phyloP scores from a whole-genome alignment of 2,888 invertebrate genomes.

The Desoria tigrina region DNA sequence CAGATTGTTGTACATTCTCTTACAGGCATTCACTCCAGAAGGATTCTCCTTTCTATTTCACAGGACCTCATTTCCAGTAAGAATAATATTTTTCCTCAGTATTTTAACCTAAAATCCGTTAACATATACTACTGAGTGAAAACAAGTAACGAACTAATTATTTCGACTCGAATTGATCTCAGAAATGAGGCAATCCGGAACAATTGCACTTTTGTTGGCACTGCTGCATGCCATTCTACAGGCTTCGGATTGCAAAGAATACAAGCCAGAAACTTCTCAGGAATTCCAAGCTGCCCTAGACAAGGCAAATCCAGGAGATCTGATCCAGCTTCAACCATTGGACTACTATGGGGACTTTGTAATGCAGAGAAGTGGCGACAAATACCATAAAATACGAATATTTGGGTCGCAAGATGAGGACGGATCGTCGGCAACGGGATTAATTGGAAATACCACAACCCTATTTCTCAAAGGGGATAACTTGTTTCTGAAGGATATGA shows the following conservation, averaged over 20 bases:
- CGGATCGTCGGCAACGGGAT: constrained; percentile 22
- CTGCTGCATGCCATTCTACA: not conserved
- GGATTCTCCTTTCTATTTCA: too few species aligned
- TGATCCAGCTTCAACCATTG: constrained; percentile 25
- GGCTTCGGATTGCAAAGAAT: not conserved
- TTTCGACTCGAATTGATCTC: too few species aligned
- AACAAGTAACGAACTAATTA: too few species aligned
- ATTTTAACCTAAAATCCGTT: too few species aligned
- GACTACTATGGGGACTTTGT: constrained; percentile 38
- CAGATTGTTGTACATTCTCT: too few species aligned
- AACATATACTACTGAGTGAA: too few species aligned
- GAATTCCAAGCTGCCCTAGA: constrained; percentile 27
- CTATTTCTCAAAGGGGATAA: constrained; percentile 27
- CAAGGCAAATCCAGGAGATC: constrained; percentile 27
- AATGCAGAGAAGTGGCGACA: constrained; percentile 30
- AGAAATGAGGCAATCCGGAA: not conserved
- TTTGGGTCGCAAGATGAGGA: constrained; percentile 32
- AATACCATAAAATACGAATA: constrained; percentile 20
- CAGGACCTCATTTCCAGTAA: too few species aligned
- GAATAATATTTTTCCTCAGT: too few species aligned
- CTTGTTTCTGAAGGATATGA: constrained; percentile 31
- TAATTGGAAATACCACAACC: constrained; percentile 37
- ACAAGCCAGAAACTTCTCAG: not conserved
- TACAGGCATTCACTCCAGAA: too few species aligned
- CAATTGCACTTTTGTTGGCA: not conserved